Percentiles rank a stretch among this genome's conserved stretches.
phyloP scores from a whole-genome alignment of 2,113 vertebrate genomes.

The Tachysurus vachellii region DNA sequence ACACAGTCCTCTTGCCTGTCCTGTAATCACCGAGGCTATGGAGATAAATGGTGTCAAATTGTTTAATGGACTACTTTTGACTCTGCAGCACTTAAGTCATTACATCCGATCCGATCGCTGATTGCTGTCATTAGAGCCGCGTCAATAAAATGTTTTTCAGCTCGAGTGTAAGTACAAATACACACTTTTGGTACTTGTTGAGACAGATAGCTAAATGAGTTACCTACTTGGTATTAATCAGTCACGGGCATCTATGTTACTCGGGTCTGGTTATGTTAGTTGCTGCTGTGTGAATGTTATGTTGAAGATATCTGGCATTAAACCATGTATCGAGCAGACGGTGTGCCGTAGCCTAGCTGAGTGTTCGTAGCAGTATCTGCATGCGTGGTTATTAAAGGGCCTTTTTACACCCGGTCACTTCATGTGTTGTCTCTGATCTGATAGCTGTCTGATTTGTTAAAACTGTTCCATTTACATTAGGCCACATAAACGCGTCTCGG shows the following conservation, averaged over 20 bases:
- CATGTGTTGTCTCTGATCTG: no score
- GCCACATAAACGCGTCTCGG: no score
- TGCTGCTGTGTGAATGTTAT: no score
- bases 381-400: no score
- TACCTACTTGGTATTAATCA: not conserved
- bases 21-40: not conserved
- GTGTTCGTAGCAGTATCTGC: not conserved
- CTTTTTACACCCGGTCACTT: no score
- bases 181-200: not conserved
- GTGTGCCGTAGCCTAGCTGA: not conserved
- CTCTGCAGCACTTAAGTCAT: not conserved
- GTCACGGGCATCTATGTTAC: not conserved
- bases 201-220: not conserved
- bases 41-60: not conserved
- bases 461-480: no score
- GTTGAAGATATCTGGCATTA: no score
- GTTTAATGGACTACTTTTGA: slow-evolving; percentile 1
- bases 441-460: no score
- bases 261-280: not conserved
- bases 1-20: not conserved
- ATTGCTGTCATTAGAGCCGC: not conserved
- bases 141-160: not conserved
- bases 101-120: not conserved
- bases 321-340: not conserved
- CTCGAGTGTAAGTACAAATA: not conserved